These are phyloP conservation scores for Amphipoea oculea DNA, from an alignment of 2,888 invertebrate species.

Conservation along the genomic window DNA sequence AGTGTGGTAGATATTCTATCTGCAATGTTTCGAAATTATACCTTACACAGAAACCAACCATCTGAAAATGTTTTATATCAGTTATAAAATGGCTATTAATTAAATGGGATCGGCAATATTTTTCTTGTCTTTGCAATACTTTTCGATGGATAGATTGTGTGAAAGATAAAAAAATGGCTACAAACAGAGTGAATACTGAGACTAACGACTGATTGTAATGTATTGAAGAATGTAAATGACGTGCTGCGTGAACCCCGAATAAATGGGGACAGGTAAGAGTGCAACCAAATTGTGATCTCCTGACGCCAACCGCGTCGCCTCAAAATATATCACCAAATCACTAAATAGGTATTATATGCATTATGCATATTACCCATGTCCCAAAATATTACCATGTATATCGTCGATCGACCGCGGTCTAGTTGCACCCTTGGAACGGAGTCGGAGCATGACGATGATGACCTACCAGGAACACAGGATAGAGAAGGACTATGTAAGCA, in stretches of 20 bases:
- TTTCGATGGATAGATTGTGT: background rate
- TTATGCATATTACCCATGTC: background rate
- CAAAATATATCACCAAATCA: background rate
- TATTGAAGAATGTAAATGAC: background rate
- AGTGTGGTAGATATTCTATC: background rate
- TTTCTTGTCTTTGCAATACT: background rate
- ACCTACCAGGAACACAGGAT: conserved; percentile 89
- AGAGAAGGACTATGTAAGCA: conserved; percentile 89
- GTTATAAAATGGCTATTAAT: background rate
- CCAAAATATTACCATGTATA: background rate
- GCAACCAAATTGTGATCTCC: background rate
- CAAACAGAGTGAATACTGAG: background rate
- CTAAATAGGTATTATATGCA: too few species aligned
- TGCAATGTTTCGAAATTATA: too few species aligned
- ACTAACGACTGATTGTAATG: background rate
- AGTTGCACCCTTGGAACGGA: background rate
- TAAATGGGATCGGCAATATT: background rate
- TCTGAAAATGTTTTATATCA: background rate
- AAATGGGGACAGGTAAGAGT: background rate
- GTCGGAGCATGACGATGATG: background rate
- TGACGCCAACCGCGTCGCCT: too few species aligned
- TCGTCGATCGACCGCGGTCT: background rate
- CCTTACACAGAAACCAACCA: too few species aligned
- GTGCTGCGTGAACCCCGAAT: background rate
- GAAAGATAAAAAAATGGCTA: background rate